A percentile compares a stretch with the other conserved stretches of the same genome.
Evolutionary conservation across 64 coral and sea anemone genomes (phyloP).

Genomic region (Pachyseris speciosa): DNA sequence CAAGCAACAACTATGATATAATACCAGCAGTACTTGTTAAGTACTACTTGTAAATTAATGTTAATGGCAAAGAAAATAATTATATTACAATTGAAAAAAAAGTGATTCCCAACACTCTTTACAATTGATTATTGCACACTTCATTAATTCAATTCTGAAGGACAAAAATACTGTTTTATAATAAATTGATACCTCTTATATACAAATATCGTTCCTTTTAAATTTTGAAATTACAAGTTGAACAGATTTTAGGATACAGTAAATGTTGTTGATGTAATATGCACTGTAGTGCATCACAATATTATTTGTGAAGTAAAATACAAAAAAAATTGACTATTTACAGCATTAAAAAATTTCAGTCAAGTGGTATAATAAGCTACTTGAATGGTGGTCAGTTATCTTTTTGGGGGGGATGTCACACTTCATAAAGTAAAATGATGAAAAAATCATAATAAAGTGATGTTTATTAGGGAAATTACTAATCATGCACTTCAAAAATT

Average conservation of each 20-base stretch:
- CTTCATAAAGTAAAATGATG: too few species aligned
- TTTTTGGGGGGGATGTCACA: too few species aligned
- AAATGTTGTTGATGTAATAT: not conserved
- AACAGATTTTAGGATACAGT: not conserved
- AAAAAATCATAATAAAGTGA: too few species aligned
- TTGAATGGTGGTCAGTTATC: not conserved
- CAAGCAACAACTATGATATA: not conserved
- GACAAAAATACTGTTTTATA: not conserved
- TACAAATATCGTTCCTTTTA: not conserved
- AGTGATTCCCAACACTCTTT: not conserved
- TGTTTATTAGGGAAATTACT: too few species aligned
- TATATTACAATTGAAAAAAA: not conserved
- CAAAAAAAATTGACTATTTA: not conserved
- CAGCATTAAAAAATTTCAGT: not conserved
- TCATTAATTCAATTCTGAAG: not conserved
- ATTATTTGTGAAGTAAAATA: too few species aligned
- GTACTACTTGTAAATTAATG: too few species aligned
- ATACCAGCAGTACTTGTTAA: not conserved
- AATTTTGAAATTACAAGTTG: not conserved
- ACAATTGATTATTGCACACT: not conserved
- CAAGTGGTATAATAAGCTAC: not conserved
- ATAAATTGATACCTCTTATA: not conserved
- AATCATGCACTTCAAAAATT: too few species aligned
- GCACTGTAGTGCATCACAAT: not conserved
- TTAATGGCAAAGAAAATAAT: too few species aligned